Evolutionary conservation across 1,140 invertebrate species (phyloP).

Genomic region (Drosophila insularis): DNA sequence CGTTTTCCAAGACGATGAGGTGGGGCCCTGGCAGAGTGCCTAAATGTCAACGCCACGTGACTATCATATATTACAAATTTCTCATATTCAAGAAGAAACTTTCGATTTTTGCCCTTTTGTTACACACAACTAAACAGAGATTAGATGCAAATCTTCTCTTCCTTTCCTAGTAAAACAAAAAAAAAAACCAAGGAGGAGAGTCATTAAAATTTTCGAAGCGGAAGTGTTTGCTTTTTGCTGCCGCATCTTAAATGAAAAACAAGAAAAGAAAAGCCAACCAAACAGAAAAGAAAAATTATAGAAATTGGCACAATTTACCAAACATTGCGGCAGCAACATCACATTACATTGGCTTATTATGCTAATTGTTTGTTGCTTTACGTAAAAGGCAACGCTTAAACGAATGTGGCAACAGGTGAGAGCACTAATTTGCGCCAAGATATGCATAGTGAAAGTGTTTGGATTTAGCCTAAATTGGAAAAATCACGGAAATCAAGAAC

Average conservation of each 20-base stretch:
- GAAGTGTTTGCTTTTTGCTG: neutral
- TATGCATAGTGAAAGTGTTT: constrained; percentile 10
- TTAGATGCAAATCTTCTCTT: constrained; percentile 16
- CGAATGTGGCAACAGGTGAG: constrained; percentile 27
- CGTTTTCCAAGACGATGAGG: constrained; percentile 4
- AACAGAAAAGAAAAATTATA: constrained; percentile 56
- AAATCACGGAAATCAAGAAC: neutral
- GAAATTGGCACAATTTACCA: constrained; percentile 72
- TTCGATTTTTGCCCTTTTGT: constrained; percentile 38
- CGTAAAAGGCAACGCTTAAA: constrained; percentile 49
- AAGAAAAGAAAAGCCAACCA: constrained; percentile 26
- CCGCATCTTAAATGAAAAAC: constrained; percentile 41
- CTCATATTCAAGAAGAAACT: constrained; percentile 32
- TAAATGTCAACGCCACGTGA: constrained; percentile 26
- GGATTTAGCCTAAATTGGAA: too few species aligned
- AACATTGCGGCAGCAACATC: constrained; percentile 53
- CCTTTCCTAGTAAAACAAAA: neutral
- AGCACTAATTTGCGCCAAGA: constrained; percentile 2
- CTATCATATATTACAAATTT: constrained; percentile 35
- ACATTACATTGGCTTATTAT: constrained; percentile 51
- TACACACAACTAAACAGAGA: neutral
- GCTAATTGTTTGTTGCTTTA: constrained; percentile 66
- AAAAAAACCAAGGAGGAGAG: neutral
- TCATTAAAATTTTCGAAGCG: constrained; percentile 2
- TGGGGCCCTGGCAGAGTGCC: constrained; percentile 8